Percentiles rank a stretch among this genome's conserved stretches.
These are phyloP conservation scores for Phengaris alcon DNA, from an alignment of 2,888 invertebrate genomes.

Conservation along the genomic window DNA sequence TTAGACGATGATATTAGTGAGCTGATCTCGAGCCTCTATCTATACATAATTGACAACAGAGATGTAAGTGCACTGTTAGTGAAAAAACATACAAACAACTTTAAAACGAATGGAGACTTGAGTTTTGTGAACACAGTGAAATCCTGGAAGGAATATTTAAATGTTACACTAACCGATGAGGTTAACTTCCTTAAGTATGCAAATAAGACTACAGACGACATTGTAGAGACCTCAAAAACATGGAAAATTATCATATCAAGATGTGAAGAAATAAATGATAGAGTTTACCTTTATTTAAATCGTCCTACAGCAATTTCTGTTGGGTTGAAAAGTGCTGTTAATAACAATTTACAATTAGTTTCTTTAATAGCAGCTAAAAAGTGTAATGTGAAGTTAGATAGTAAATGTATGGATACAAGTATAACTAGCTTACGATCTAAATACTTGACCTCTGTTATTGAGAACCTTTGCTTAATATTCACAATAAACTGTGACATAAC, in stretches of 20 bases:
- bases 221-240: conserved; percentile 62
- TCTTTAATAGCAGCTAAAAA: conserved; percentile 41
- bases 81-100: conserved; percentile 79
- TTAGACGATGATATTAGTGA: conserved; percentile 46
- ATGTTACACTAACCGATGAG: conserved; percentile 38
- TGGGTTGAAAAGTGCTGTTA: conserved; percentile 50
- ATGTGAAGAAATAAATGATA: conserved; percentile 60
- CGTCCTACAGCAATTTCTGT: conserved; percentile 54
- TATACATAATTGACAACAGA: conserved; percentile 46
- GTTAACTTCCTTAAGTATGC: conserved; percentile 51
- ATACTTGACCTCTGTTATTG: conserved; percentile 52
- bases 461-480: conserved; percentile 53
- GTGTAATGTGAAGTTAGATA: conserved; percentile 47
- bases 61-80: conserved; percentile 55
- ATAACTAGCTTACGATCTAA: conserved; percentile 57
- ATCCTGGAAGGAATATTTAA: conserved; percentile 75
- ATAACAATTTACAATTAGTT: conserved; percentile 47
- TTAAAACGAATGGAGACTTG: conserved; percentile 80
- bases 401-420: conserved; percentile 48
- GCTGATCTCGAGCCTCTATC: conserved; percentile 49
- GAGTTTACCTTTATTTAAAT: conserved; percentile 76
- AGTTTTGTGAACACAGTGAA: conserved; percentile 80
- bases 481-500: conserved; percentile 41
- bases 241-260: conserved; percentile 72
- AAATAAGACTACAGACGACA: conserved; percentile 51